These are phyloP conservation scores for Lymantria dispar DNA, from an alignment of 2,888 invertebrate species.

Conservation along the genomic window DNA sequence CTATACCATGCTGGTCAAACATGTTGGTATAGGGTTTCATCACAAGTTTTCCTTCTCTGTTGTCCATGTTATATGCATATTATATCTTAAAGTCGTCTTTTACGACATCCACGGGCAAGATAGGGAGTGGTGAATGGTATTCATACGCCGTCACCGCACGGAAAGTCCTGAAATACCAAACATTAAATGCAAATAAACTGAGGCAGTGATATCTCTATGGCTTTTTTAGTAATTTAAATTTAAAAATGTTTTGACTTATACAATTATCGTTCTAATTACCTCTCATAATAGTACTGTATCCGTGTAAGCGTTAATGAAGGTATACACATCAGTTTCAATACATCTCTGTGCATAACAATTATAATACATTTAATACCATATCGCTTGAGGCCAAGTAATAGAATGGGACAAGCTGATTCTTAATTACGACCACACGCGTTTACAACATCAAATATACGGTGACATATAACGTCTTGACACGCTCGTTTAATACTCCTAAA, in stretches of 20 bases:
- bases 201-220: too few species aligned
- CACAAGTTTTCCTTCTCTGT: too few species aligned
- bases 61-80: too few species aligned
- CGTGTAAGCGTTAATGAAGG: constrained; percentile 5
- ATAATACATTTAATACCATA: constrained; percentile 51
- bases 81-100: too few species aligned
- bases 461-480: background rate
- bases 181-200: too few species aligned
- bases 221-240: too few species aligned
- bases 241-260: constrained; percentile 1
- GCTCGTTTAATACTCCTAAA: background rate
- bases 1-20: too few species aligned
- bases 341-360: constrained; percentile 12
- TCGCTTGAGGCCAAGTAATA: constrained; percentile 54
- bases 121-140: too few species aligned
- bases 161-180: too few species aligned
- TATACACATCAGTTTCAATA: constrained; percentile 1
- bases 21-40: too few species aligned
- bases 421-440: constrained; percentile 61
- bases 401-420: constrained; percentile 42
- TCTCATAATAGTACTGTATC: constrained; percentile 3
- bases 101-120: too few species aligned
- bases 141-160: too few species aligned
- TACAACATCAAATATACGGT: constrained; percentile 19
- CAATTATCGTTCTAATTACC: constrained; percentile 8